A percentile compares a stretch with the other conserved stretches of the same genome.
These are phyloP conservation scores for Zeuzera pyrina DNA, from an alignment of 2,888 invertebrate species.

Conservation along the genomic window DNA sequence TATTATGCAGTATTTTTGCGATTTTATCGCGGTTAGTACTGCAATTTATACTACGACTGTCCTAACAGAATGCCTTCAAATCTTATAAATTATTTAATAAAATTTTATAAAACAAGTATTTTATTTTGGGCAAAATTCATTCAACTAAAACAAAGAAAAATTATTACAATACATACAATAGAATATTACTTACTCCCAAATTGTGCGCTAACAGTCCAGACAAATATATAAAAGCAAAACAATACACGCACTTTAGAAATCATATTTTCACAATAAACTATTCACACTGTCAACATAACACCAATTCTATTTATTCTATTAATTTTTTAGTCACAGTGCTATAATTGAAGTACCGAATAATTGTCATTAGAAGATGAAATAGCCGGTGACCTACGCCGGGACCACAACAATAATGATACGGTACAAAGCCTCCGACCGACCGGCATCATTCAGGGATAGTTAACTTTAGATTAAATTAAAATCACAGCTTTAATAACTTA, in stretches of 20 bases:
- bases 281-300: background rate
- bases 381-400: slow-evolving; percentile 23
- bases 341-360: background rate
- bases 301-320: background rate
- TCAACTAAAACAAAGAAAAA: background rate
- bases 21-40: no score
- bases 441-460: slow-evolving; percentile 32
- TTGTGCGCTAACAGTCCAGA: slow-evolving; percentile 47
- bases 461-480: no score
- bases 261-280: background rate
- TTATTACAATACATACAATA: background rate
- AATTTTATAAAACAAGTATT: background rate
- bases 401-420: slow-evolving; percentile 54
- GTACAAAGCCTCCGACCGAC: slow-evolving; percentile 47
- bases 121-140: background rate
- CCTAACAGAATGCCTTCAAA: no score
- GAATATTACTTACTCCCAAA: slow-evolving; percentile 54
- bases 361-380: slow-evolving; percentile 2
- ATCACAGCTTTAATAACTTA: no score
- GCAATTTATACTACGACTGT: no score
- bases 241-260: slow-evolving; percentile 19
- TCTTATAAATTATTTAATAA: background rate
- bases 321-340: background rate
- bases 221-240: slow-evolving; percentile 32
- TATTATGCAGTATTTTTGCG: no score